Evolutionary conservation across 2,888 invertebrate genomes (phyloP), one percentile per base, ranked within the genome.

Genomic region (Cybosia mesomella): DNA sequence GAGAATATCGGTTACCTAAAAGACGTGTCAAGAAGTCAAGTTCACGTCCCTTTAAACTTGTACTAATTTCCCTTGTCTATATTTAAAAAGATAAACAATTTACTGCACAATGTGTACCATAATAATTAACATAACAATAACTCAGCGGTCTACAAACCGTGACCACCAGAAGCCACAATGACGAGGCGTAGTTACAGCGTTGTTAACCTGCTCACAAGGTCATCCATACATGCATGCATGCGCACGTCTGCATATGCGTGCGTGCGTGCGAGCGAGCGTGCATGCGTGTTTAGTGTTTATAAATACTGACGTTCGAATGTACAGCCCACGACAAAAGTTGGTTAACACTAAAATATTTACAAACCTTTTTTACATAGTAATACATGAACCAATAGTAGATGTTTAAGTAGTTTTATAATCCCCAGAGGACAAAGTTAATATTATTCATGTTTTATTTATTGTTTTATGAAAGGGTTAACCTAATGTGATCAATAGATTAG

Each of bases 121-220:
- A 74, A 74, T 49, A 78, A 74, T 78, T 71, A 80, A 54, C 66
- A 68, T 71, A 71, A 74, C 53, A 66, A 66, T 57, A 57, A 32
- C 43, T 15, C 9, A 8, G 18, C 18, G 22, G 3, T 13, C 66
- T 73, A 79, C 73, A 61, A 60, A 21, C 79, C 79, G 70, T 81
- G 71, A 74, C 69, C 71, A 69, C 15, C 58, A 57, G 58, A 54
- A 65, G 24, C n/a, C 39, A 64, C 58, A 64, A 68, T 67, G 24
- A 67, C 57, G 21, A 63, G 58, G 67, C 53, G 55, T 78, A 75
- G 73, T 77, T 68, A 67, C 59, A 61, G n/a, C 49, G 18, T 49
- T n/a, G 49, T 67, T 58, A 36, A 49, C 24, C n/a, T n/a, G 22
- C n/a, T 49, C 18, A 68, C 74, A 78, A 79, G 78, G 80, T 72